Evolutionary conservation across 2,888 invertebrate genomes (phyloP), one percentile per base, ranked within the genome.

Genomic region (Plebejus anna): DNA sequence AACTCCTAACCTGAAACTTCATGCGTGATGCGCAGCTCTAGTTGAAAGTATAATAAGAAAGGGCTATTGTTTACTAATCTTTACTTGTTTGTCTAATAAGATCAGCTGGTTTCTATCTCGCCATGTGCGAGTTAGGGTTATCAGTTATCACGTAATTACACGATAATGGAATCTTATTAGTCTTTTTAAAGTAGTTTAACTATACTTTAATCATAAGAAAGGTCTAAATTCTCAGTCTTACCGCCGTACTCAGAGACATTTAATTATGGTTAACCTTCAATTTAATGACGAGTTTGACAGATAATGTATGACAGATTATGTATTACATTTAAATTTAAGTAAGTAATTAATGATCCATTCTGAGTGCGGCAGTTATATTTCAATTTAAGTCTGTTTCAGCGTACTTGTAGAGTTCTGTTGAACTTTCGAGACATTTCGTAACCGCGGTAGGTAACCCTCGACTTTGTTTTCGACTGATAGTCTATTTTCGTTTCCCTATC

Each of bases 1-100:
- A 16, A 38, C 55, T 66, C 55, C 7, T 47, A 76, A 51, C 22
- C 22, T 57, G 75, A 77, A 76, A 76, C 70, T 77, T 75, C 22
- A 47, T 47, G 42, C 36, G 66, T 47, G 5, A 47, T 22, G 22
- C 16, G 32, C 22, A 22, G 22, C 66, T 13, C 66, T 13, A 66
- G 32, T 32, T 16, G 32, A 32, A 66, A 32, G 66, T 66, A 13
- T 11, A 32, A 2, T 61, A 28, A 16, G 11, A 66, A 4, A 66
- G 5, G 16, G 13, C 66, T 13, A 66, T 66, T 66, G 32, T 36
- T 16, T 32, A 16, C 55, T 66, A 32, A 11, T 66, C 36, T 5
- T 11, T 11, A 47, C 47, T 72, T 47, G 11, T n/a, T 72, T 72
- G 22, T 72, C 71, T 47, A 72, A 72, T 42, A 28, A 72, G 72